Percentiles rank a stretch among this genome's conserved stretches.
phyloP scores from a whole-genome alignment of 37 sponge, comb jelly and placozoan genomes.

The Hexactinellida sp. region DNA sequence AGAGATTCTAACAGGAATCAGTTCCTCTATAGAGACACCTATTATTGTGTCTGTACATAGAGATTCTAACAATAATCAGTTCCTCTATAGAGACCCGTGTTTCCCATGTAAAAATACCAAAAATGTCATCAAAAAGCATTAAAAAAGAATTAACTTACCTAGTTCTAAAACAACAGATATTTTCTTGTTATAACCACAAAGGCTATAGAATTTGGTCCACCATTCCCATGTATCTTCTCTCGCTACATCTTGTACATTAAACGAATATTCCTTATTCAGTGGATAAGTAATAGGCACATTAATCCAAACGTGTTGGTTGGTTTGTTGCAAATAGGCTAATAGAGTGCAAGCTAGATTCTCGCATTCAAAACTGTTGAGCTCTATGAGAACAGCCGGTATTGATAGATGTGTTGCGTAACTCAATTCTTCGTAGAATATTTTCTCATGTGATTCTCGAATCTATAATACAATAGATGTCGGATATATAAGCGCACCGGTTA shows the following conservation, averaged over 20 bases:
- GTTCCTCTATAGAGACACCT: too few species aligned
- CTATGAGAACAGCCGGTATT: slow-evolving; percentile 34
- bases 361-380: slow-evolving; percentile 15
- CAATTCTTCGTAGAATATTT: slow-evolving; percentile 37
- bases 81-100: too few species aligned
- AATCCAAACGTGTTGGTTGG: slow-evolving; percentile 19
- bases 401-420: slow-evolving; percentile 27
- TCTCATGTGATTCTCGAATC: background rate
- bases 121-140: too few species aligned
- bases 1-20: too few species aligned
- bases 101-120: too few species aligned
- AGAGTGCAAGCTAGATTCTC: slow-evolving; percentile 36
- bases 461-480: too few species aligned
- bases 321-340: background rate
- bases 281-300: slow-evolving; percentile 21
- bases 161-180: slow-evolving; percentile 25
- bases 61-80: too few species aligned
- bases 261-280: background rate
- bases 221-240: slow-evolving; percentile 69
- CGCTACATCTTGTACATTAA: slow-evolving; percentile 2
- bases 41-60: too few species aligned
- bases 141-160: too few species aligned
- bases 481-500: too few species aligned
- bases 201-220: slow-evolving; percentile 67
- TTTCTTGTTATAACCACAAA: slow-evolving; percentile 37